phyloP scores from a whole-genome alignment of 2,797 vertebrate species.

The Gallinago nigripennis region DNA sequence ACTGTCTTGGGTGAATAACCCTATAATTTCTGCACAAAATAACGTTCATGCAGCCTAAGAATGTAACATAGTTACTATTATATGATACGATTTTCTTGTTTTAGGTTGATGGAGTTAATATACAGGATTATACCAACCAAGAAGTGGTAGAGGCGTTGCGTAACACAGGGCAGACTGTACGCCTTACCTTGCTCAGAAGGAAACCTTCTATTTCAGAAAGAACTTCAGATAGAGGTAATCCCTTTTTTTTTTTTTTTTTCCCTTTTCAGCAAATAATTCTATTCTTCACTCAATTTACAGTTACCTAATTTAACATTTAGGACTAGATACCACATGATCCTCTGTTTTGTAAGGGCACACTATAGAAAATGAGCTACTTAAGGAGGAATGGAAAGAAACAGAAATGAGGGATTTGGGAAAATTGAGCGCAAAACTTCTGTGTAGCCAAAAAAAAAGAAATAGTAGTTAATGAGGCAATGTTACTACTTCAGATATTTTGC shows the following conservation, averaged over 20 bases:
- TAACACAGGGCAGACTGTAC: conserved; percentile 83
- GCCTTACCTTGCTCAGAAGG: conserved; percentile 88
- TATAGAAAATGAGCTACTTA: not conserved
- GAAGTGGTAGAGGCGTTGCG: conserved; percentile 90
- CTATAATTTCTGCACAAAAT: not conserved
- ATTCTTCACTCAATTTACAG: not conserved
- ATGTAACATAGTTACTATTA: not conserved
- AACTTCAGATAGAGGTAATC: conserved; percentile 82
- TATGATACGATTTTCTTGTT: not conserved
- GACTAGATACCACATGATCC: not conserved
- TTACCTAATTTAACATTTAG: not conserved
- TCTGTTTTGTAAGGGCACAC: not conserved
- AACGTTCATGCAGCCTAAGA: not conserved
- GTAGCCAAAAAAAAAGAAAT: not conserved
- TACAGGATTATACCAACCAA: conserved; percentile 89
- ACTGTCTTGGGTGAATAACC: not conserved
- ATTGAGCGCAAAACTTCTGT: not conserved
- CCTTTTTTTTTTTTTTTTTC: not conserved
- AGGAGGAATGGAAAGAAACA: not conserved
- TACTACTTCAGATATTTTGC: not conserved
- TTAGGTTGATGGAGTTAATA: conserved; percentile 89
- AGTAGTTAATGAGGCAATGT: not conserved
- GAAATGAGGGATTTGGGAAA: not conserved
- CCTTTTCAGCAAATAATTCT: not conserved
- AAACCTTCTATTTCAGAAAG: conserved; percentile 64